Conservation (phyloP, 1,140 invertebrate genomes). For the Nomia melanderi region DNA sequence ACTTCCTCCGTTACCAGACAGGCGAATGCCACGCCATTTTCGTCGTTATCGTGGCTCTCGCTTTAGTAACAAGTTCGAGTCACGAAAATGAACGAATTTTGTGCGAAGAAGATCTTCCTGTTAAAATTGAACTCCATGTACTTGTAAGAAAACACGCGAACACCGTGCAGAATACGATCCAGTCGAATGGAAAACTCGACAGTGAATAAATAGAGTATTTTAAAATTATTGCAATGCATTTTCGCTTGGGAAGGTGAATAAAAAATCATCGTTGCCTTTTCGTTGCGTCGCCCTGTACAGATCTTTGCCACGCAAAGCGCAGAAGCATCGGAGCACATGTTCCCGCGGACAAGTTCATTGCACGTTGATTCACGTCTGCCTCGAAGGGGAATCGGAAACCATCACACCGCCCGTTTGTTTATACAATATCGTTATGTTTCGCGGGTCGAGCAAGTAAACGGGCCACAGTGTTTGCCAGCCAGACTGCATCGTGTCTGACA, state of each 20-base stretch:
- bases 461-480: background rate
- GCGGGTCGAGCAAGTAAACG: constrained; percentile 22
- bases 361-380: constrained; percentile 67
- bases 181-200: too few species aligned
- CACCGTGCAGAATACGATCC: too few species aligned
- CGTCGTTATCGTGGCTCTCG: background rate
- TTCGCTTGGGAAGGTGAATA: background rate
- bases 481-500: background rate
- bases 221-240: too few species aligned
- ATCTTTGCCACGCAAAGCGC: constrained; percentile 2
- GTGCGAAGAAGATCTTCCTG: too few species aligned
- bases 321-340: constrained; percentile 37
- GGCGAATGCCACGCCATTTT: background rate
- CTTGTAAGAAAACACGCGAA: too few species aligned
- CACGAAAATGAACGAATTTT: too few species aligned
- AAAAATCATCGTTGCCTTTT: constrained; percentile 17
- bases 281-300: constrained; percentile 22
- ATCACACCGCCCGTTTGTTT: constrained; percentile 55
- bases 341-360: constrained; percentile 10
- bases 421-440: constrained; percentile 45
- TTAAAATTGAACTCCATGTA: too few species aligned
- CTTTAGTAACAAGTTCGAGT: background rate
- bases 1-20: constrained; percentile 7
- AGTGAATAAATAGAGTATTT: too few species aligned
- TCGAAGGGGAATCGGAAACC: constrained; percentile 67